Conservation (phyloP, 2,888 invertebrate genomes). For the Dorcus hopei region DNA sequence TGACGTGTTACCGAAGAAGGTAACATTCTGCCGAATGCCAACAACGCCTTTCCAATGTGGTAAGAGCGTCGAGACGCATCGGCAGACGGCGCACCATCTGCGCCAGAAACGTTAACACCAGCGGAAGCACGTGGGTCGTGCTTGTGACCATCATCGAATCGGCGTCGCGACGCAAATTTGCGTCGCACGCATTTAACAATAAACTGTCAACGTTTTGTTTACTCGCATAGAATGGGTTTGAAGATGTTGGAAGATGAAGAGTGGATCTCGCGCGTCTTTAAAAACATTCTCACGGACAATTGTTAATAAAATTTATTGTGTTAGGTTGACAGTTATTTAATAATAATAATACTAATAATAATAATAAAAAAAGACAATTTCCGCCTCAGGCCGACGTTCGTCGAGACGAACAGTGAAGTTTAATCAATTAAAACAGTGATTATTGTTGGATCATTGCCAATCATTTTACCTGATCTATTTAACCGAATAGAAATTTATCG, state of each 20-base stretch:
- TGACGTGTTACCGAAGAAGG: slow-evolving; percentile 52
- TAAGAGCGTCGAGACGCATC: neutral
- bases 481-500: slow-evolving; percentile 43
- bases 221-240: slow-evolving; percentile 37
- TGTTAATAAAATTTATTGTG: slow-evolving; percentile 33
- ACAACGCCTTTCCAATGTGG: slow-evolving; percentile 12
- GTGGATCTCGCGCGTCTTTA: slow-evolving; percentile 36
- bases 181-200: slow-evolving; percentile 3
- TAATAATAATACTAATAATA: slow-evolving; percentile 20
- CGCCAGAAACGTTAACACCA: neutral
- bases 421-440: slow-evolving; percentile 46
- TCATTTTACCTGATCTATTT: slow-evolving; percentile 43
- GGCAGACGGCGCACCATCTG: neutral
- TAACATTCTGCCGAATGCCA: slow-evolving; percentile 30
- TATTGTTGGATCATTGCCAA: slow-evolving; percentile 34
- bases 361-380: slow-evolving; percentile 35
- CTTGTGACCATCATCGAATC: slow-evolving; percentile 38
- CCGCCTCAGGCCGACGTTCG: slow-evolving; percentile 47
- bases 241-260: slow-evolving; percentile 35
- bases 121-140: neutral
- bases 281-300: slow-evolving; percentile 33
- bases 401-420: slow-evolving; percentile 44
- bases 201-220: slow-evolving; percentile 46
- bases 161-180: slow-evolving; percentile 38
- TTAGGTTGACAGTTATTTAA: slow-evolving; percentile 42